A percentile compares a stretch with the other conserved stretches of the same genome.
Evolutionary conservation across 2,113 vertebrate genomes (phyloP).

Genomic region (Hippocampus barbouri): DNA sequence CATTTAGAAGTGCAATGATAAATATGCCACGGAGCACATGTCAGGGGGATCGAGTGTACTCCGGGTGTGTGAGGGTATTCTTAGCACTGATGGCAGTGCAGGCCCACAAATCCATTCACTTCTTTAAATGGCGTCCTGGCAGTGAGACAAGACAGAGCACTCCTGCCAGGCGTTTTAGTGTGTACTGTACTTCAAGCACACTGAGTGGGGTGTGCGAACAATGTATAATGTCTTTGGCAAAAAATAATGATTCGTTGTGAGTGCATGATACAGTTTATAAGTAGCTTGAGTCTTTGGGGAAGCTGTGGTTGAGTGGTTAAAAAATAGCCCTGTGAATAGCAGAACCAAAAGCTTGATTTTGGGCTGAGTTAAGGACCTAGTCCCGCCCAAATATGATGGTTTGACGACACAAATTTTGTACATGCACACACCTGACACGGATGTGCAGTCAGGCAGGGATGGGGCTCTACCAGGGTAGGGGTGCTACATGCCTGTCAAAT

Average conservation of each 20-base stretch:
- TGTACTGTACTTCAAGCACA: slow-evolving; percentile 17
- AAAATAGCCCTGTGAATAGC: background rate
- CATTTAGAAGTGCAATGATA: slow-evolving; percentile 55
- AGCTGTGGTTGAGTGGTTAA: background rate
- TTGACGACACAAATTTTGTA: background rate
- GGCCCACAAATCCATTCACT: slow-evolving; percentile 45
- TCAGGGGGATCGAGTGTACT: slow-evolving; percentile 43
- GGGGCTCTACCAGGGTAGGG: too few species aligned
- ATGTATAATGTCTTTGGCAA: background rate
- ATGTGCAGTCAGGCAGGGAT: too few species aligned
- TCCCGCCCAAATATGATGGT: background rate
- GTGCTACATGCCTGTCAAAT: too few species aligned
- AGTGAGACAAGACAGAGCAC: slow-evolving; percentile 24
- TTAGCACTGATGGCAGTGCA: slow-evolving; percentile 58
- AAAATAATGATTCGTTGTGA: background rate
- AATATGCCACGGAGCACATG: slow-evolving; percentile 55
- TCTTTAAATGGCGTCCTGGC: slow-evolving; percentile 56
- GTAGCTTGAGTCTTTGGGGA: background rate
- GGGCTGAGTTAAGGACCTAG: background rate
- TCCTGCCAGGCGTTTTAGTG: slow-evolving; percentile 31
- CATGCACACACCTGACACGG: background rate
- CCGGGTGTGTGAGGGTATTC: slow-evolving; percentile 63
- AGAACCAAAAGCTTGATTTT: background rate
- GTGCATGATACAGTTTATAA: background rate
- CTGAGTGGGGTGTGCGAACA: background rate